Evolutionary conservation across 2,888 invertebrate species (phyloP).

Genomic region (Nomada hirtipes): DNA sequence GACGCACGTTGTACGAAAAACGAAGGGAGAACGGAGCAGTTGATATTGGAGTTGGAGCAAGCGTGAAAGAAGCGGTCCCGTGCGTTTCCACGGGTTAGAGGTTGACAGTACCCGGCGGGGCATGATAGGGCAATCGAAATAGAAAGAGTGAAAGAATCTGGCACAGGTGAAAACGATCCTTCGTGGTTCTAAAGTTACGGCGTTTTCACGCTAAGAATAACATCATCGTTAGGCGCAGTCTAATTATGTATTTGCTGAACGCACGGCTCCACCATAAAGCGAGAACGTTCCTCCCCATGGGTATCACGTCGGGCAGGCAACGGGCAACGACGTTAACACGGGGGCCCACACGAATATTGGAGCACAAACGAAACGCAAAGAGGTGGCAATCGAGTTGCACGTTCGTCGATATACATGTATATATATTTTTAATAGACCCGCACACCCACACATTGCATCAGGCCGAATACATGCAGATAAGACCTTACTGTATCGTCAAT

Average conservation of each 20-base stretch:
- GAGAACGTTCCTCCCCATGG: conserved; percentile 14
- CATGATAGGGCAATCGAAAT: conserved; percentile 4
- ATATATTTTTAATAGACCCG: conserved; percentile 40
- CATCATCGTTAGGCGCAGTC: conserved; percentile 36
- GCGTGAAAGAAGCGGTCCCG: neutral
- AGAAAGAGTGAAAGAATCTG: conserved; percentile 29
- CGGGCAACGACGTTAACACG: conserved; percentile 16
- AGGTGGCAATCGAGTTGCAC: conserved; percentile 34
- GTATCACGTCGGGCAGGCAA: conserved; percentile 3
- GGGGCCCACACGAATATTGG: conserved; percentile 58
- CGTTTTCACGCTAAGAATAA: conserved; percentile 62
- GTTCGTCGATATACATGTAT: conserved; percentile 8
- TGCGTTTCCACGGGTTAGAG: conserved; percentile 21
- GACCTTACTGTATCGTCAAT: conserved; percentile 50
- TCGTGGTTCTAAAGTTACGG: conserved; percentile 40
- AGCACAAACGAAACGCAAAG: conserved; percentile 54
- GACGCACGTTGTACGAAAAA: neutral
- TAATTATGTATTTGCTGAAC: conserved; percentile 38
- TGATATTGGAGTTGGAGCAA: neutral
- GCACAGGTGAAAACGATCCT: conserved; percentile 41
- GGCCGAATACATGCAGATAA: conserved; percentile 57
- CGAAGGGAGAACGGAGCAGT: no score
- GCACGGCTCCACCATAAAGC: conserved; percentile 13
- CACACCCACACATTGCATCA: conserved; percentile 53
- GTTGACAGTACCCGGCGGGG: conserved; percentile 45